Base-by-base conservation (phyloP, 2,888 invertebrate species). In the Coleophora flavipennella region DNA sequence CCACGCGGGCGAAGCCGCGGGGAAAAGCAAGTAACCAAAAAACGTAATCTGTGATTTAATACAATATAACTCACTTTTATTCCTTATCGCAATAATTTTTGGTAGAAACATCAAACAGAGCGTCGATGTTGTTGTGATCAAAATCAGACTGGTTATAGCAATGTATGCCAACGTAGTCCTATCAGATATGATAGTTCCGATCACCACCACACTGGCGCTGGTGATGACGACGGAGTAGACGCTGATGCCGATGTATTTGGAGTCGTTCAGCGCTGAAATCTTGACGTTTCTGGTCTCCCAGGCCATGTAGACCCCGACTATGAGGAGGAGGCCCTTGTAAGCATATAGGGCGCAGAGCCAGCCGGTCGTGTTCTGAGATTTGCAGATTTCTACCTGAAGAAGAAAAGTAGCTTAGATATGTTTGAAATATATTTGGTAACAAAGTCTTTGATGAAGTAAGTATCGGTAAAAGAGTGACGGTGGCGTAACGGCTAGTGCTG, bases 271-370 rank as follows among this genome's bases (percentile, higher is more conserved):
- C 0, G 94, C 95, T 10, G 95, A 92, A 55, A 96, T 94, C 79
- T 96, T 95, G 14, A 97, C 95, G 68, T 93, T 91, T 38, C 94
- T 89, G 8, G 96, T 97, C 80, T 96, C 95, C 96, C 96, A 96
- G 0, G 96, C 96, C 96, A 96, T 96, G 79, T 95, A 96, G 3
- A 95, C 92, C 0, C 96, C 96, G 44, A 96, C 95, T 26, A 95
- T 88, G 11, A 96, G 87, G 12, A 96, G 86, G 0, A 96, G 86
- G 1, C 94, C 95, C 73, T 96, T 96, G 86, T 96, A 96, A 8
- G 92, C 92, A 71, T 96, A 96, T 9, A 96, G 88, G 0, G 91
- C 93, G 36, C 94, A 91, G n/a, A 95, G 85, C 96, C 96, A 97
- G 35, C 93, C 93, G 31, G 92, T 91, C 9, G 93, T 94, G 71